Conservation (phyloP, 1,140 invertebrate species). For the Macrobrachium nipponense region DNA sequence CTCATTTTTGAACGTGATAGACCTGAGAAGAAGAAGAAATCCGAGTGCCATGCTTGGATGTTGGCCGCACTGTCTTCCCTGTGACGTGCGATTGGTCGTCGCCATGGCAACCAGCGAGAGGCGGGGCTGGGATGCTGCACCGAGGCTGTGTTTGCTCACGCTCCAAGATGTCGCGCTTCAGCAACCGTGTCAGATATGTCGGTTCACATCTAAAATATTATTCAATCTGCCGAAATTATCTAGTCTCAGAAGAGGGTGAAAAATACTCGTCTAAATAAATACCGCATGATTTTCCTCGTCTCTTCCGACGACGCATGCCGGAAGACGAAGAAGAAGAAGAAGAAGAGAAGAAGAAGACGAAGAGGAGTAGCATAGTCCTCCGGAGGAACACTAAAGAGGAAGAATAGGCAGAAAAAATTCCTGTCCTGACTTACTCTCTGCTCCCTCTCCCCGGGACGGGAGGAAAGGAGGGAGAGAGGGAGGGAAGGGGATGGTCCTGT, state of each 20-base stretch:
- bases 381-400: conserved; percentile 1
- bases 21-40: too few relatives aligned
- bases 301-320: too few relatives aligned
- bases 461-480: too few relatives aligned
- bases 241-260: conserved; percentile 19
- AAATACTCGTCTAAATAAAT: conserved; percentile 18
- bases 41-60: not conserved
- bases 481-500: not conserved
- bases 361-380: not conserved
- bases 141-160: conserved; percentile 19
- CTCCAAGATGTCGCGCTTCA: conserved; percentile 36
- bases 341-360: not conserved
- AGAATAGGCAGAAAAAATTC: conserved; percentile 3
- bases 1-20: too few relatives aligned
- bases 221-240: conserved; percentile 45
- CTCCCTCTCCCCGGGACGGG: not conserved
- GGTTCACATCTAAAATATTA: conserved; percentile 47
- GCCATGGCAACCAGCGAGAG: conserved; percentile 9
- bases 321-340: not conserved
- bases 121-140: conserved; percentile 5
- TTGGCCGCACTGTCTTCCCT: not conserved
- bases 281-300: not conserved
- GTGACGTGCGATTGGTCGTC: conserved; percentile 1
- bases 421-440: not conserved
- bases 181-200: conserved; percentile 22